A percentile compares a stretch with the other conserved stretches of the same genome.
phyloP scores from a whole-genome alignment of 2,888 invertebrate genomes.

The Acleris emargana region DNA sequence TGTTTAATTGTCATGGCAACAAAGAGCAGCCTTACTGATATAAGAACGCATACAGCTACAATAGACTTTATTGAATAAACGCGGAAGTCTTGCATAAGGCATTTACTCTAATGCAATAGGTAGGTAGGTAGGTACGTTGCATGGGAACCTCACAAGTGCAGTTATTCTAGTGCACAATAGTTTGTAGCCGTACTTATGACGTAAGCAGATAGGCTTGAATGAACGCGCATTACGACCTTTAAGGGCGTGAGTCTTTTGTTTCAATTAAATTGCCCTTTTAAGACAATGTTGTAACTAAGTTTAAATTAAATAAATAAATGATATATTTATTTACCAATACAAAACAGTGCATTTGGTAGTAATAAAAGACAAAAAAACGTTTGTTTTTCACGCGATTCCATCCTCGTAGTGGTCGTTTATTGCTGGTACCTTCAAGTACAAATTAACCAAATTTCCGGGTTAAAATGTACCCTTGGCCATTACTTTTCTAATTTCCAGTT shows the following conservation, averaged over 20 bases:
- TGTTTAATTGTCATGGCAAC: conserved; percentile 25
- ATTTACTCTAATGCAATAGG: conserved; percentile 45
- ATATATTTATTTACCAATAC: too few relatives aligned
- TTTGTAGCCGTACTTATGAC: conserved; percentile 46
- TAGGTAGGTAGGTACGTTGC: conserved; percentile 39
- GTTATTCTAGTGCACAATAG: conserved; percentile 48
- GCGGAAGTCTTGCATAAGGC: conserved; percentile 52
- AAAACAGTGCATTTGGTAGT: too few relatives aligned
- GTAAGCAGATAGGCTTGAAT: conserved; percentile 44
- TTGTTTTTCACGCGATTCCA: too few relatives aligned
- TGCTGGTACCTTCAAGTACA: too few relatives aligned
- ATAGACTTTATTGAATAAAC: conserved; percentile 32
- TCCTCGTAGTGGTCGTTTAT: too few relatives aligned
- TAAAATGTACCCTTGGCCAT: too few relatives aligned
- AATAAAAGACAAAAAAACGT: too few relatives aligned
- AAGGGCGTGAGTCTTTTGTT: background rate
- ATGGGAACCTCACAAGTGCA: conserved; percentile 56
- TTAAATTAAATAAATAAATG: too few relatives aligned
- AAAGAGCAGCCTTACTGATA: conserved; percentile 24
- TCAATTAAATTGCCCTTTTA: background rate
- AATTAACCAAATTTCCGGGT: too few relatives aligned
- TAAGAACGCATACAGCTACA: conserved; percentile 32
- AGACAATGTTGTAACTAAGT: too few relatives aligned
- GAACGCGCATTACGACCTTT: conserved; percentile 19
- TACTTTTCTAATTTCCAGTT: too few relatives aligned